Evolutionary conservation across 2,113 vertebrate species (phyloP).

Genomic region (Accipiter cooperii): DNA sequence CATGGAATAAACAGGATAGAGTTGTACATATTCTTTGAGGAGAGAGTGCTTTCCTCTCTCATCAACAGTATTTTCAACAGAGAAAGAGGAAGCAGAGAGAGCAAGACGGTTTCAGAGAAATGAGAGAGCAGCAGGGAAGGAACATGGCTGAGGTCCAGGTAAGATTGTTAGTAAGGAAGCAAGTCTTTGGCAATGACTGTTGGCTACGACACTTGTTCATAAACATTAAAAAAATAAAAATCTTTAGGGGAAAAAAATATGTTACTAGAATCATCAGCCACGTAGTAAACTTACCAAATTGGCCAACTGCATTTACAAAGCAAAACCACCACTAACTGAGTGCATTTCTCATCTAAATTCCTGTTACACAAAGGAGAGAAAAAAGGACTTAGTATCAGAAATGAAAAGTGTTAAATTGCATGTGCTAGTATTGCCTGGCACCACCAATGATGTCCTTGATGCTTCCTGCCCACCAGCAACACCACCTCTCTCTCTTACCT

Average conservation of each 20-base stretch:
- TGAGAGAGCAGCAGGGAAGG: neutral
- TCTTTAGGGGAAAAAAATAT: neutral
- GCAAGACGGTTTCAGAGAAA: neutral
- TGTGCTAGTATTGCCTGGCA: neutral
- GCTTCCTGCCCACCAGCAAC: neutral
- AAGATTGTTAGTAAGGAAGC: neutral
- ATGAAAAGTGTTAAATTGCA: neutral
- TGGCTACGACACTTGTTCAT: neutral
- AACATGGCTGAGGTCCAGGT: neutral
- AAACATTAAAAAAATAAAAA: neutral
- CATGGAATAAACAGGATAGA: constrained; percentile 1
- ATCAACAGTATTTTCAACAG: neutral
- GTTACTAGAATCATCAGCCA: neutral
- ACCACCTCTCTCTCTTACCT: neutral
- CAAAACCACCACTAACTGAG: neutral
- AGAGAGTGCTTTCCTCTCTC: neutral
- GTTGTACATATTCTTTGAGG: neutral
- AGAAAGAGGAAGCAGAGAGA: neutral
- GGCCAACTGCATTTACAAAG: neutral
- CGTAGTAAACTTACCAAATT: neutral
- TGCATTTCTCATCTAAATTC: neutral
- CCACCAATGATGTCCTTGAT: neutral
- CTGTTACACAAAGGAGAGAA: neutral
- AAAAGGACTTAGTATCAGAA: neutral
- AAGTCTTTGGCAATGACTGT: neutral